phyloP scores from a whole-genome alignment of 2,113 vertebrate genomes.

The Hucho hucho region DNA sequence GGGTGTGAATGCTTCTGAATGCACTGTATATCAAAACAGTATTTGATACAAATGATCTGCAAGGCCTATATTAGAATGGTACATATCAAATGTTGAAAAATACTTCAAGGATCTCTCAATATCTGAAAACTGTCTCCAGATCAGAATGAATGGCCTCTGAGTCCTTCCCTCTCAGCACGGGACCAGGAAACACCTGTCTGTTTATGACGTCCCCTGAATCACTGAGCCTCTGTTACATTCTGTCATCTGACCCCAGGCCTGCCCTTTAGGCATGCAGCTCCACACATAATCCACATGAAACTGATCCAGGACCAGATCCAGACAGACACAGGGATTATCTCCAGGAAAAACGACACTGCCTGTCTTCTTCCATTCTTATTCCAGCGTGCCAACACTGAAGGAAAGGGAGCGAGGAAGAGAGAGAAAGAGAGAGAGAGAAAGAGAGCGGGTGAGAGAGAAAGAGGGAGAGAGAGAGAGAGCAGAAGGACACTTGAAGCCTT shows the following conservation, averaged over 20 bases:
- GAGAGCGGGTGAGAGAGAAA: no score
- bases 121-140: not conserved
- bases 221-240: not conserved
- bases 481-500: not conserved
- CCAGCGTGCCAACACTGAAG: slow-evolving; percentile 12
- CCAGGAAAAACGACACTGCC: slow-evolving; percentile 47
- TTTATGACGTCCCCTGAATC: not conserved
- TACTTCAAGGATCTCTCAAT: no score
- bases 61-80: no score
- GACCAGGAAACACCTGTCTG: not conserved
- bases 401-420: not conserved
- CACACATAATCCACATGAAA: not conserved
- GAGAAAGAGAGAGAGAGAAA: no score
- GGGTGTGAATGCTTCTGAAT: no score
- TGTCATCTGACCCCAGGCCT: not conserved
- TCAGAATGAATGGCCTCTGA: not conserved
- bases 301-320: not conserved
- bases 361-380: slow-evolving; percentile 54
- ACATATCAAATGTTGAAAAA: no score
- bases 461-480: slow-evolving; percentile 1
- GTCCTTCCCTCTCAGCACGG: not conserved
- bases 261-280: not conserved
- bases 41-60: no score
- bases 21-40: no score
- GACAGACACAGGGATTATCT: slow-evolving; percentile 33